These are phyloP conservation scores for Andrena flavipes DNA, from an alignment of 2,888 invertebrate genomes.

Conservation along the genomic window DNA sequence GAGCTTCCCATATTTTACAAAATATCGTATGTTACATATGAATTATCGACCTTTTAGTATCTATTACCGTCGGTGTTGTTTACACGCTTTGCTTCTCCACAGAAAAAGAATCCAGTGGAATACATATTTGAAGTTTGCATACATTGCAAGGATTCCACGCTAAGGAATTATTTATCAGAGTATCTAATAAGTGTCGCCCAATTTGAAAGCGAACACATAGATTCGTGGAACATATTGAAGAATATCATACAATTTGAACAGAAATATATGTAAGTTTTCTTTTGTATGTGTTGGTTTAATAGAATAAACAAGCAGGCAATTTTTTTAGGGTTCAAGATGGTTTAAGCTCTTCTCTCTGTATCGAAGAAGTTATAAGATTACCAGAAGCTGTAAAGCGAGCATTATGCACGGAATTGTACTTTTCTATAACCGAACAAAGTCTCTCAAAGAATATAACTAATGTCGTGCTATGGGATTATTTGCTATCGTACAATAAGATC, in stretches of 20 bases:
- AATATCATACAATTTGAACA: conserved; percentile 77
- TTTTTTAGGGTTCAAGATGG: conserved; percentile 72
- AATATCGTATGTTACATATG: conserved; percentile 85
- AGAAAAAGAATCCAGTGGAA: conserved; percentile 86
- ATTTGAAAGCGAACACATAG: conserved; percentile 79
- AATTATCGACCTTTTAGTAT: conserved; percentile 2
- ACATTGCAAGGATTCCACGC: conserved; percentile 86
- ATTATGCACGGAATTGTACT: conserved; percentile 81
- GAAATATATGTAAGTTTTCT: conserved; percentile 71
- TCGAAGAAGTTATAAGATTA: conserved; percentile 77
- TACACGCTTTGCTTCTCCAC: conserved; percentile 31
- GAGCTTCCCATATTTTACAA: conserved; percentile 88
- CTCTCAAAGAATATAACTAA: conserved; percentile 80
- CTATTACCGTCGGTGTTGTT: not conserved
- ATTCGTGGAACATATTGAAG: conserved; percentile 85
- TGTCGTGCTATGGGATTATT: conserved; percentile 87
- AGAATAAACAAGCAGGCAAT: conserved; percentile 20
- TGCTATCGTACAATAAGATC: conserved; percentile 87
- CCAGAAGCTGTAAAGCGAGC: conserved; percentile 76
- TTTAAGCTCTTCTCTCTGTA: conserved; percentile 81
- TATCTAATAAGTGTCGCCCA: conserved; percentile 87
- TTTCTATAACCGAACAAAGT: conserved; percentile 78
- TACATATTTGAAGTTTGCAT: conserved; percentile 87
- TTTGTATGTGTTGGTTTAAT: not conserved
- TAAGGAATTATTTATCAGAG: conserved; percentile 89